Base-by-base conservation (phyloP, 2,797 vertebrate genomes). In the Tadarida brasiliensis region DNA sequence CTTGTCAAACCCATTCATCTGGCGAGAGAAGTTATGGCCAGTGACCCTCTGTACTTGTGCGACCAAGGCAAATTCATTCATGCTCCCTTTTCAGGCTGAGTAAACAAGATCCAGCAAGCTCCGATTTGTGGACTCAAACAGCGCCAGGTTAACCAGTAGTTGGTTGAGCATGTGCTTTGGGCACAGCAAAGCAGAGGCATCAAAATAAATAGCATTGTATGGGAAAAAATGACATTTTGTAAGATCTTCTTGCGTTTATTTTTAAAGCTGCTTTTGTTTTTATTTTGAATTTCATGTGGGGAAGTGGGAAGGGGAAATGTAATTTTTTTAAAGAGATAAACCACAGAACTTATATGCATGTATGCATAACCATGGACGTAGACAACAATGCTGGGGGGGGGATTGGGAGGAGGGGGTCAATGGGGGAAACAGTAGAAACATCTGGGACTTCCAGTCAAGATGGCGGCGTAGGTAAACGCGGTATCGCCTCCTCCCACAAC, bases 11-110 rank as follows among this genome's bases (percentile, higher is more conserved):
- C 71, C 94, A 95, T 92, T 96, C 92, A 94, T 90, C 76, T 82
- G 87, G 87, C 4, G 12, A 94, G 20, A 92, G 49, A 57, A 93
- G 59, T 91, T 85, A 94, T n/a, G 82, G 56, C 67, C 91, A 73
- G 15, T 95, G 85, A 88, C 82, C 94, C 74, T 73, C 59, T 57
- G 15, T 83, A 63, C 85, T 90, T 92, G 71, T 35, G 77, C 61
- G 92, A 92, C 85, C 51, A 65, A 61, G 33, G 85, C 68, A 87
- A 74, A 96, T 95, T 95, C 94, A 97, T 96, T 95, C 94, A 95
- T 94, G 94, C 56, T 87, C 15, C 54, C 61, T 81, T 95, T 94
- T 77, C 81, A 96, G 77, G 84, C 84, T 59, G 87, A 96, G 92
- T 95, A 87, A 97, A 90, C 94, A 93, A 94, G 95, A 92, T 56